Percentiles rank a stretch among this genome's conserved stretches.
Conservation (phyloP, 2,797 vertebrate genomes). For the Poecilia gillii region DNA sequence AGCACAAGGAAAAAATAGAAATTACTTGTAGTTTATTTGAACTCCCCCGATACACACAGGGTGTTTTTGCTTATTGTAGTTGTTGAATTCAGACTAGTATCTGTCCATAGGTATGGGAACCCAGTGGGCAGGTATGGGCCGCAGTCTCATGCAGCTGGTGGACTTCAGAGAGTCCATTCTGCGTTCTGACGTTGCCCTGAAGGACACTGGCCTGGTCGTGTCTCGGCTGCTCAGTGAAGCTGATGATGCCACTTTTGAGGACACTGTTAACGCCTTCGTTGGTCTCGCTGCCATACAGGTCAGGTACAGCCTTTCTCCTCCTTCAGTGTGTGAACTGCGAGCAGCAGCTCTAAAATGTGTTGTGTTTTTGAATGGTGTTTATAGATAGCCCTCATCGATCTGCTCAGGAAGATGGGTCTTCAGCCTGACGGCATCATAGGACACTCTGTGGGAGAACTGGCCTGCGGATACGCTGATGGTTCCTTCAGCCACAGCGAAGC, state of each 20-base stretch:
- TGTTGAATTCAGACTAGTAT: background rate
- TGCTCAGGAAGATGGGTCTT: conserved; percentile 88
- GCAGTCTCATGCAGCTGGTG: conserved; percentile 89
- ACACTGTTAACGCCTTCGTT: conserved; percentile 90
- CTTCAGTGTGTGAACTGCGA: background rate
- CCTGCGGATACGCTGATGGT: conserved; percentile 93
- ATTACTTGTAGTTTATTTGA: background rate
- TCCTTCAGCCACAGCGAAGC: conserved; percentile 90
- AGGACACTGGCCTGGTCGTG: conserved; percentile 87
- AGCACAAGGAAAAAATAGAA: background rate
- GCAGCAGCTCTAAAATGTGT: background rate
- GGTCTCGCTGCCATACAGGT: conserved; percentile 96
- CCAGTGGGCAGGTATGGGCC: conserved; percentile 95
- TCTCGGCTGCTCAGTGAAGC: conserved; percentile 87
- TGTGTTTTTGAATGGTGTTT: background rate
- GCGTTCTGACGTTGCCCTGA: conserved; percentile 86
- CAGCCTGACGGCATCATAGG: conserved; percentile 92
- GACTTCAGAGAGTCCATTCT: conserved; percentile 89
- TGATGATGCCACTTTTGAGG: conserved; percentile 89
- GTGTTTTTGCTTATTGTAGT: background rate
- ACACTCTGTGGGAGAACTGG: conserved; percentile 95
- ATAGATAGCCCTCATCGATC: conserved; percentile 94
- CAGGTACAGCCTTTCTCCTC: background rate
- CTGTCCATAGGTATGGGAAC: conserved; percentile 91
- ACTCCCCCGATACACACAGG: background rate